Evolutionary conservation across 2,888 invertebrate genomes (phyloP).

Genomic region (Mimachlamys varia): DNA sequence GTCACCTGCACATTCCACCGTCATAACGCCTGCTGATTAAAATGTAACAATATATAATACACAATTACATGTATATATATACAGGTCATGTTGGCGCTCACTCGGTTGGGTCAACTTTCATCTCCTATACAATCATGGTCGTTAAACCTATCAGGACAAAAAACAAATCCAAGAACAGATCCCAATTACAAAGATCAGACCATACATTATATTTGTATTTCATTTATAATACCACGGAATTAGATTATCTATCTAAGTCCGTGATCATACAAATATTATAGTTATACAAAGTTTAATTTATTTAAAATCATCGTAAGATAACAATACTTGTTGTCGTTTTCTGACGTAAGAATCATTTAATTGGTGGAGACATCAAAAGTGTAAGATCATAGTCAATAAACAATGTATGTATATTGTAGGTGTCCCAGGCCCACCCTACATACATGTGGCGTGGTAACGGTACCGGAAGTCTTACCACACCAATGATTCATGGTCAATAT

Average conservation of each 20-base stretch:
- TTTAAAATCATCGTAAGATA: neutral
- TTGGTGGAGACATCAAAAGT: neutral
- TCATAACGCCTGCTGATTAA: constrained; percentile 21
- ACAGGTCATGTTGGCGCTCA: neutral
- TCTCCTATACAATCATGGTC: neutral
- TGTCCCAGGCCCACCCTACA: neutral
- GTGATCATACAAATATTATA: no score
- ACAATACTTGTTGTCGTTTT: neutral
- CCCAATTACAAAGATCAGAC: no score
- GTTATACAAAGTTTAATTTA: neutral
- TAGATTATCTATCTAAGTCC: no score
- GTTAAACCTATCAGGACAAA: no score
- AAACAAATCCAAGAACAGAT: no score
- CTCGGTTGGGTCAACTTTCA: neutral
- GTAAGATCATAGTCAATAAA: neutral
- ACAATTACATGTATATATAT: neutral
- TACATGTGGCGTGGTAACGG: neutral
- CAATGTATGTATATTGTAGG: neutral
- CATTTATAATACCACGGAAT: no score
- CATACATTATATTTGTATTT: no score
- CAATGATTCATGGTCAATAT: neutral
- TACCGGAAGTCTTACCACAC: no score
- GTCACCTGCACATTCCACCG: constrained; percentile 21
- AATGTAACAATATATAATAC: neutral
- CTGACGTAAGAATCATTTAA: neutral